Percentiles rank a stretch among this genome's conserved stretches.
Conservation (phyloP, 2,113 vertebrate species). For the Lathamus discolor region DNA sequence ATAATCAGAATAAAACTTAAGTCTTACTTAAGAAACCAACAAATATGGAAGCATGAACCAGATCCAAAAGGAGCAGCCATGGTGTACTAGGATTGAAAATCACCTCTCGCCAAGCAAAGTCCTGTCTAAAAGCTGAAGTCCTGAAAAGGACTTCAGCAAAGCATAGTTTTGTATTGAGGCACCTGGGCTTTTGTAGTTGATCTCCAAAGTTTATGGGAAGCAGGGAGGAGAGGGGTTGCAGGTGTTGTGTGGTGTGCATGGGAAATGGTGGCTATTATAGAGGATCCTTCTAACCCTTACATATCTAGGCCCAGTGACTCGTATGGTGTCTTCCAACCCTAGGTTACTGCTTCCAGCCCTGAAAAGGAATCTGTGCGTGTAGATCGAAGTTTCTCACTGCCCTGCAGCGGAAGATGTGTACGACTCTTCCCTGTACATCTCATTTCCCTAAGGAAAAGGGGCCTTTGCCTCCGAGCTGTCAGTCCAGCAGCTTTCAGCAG, state of each 20-base stretch:
- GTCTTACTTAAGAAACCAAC: slow-evolving; percentile 69
- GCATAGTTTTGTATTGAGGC: neutral
- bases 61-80: slow-evolving; percentile 34
- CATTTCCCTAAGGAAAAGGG: neutral
- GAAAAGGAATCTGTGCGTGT: neutral
- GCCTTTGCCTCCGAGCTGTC: neutral
- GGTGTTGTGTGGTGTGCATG: neutral
- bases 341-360: neutral
- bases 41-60: slow-evolving; percentile 9
- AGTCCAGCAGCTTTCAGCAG: neutral
- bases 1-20: slow-evolving; percentile 53
- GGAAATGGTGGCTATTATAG: neutral
- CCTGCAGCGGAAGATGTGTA: neutral
- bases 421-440: neutral
- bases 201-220: neutral
- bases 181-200: neutral
- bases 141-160: neutral
- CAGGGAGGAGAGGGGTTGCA: neutral
- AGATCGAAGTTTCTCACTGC: neutral
- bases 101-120: neutral
- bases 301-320: rapidly evolving
- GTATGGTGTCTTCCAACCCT: neutral
- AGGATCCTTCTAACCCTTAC: neutral
- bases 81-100: neutral
- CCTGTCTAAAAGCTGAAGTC: neutral